Evolutionary conservation across 2,113 vertebrate genomes (phyloP), one percentile per base, ranked within the genome.

Genomic region (western clawed frog (Xenopus tropicalis)): DNA sequence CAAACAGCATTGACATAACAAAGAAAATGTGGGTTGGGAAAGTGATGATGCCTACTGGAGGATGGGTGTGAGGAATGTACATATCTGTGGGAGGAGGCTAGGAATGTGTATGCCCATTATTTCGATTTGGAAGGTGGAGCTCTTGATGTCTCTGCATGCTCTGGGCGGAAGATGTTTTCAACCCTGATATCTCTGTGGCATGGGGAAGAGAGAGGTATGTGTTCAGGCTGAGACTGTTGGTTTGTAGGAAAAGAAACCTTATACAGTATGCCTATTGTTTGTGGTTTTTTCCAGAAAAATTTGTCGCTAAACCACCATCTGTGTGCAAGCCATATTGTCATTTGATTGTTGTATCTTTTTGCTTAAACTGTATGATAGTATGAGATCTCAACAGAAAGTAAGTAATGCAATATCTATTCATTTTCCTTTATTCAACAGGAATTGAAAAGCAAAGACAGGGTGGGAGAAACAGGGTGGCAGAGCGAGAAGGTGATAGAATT

Each of bases 111-210:
- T 25, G 70, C 25, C 46, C 62, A n/a, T 24, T 62, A 61, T 52
- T 17, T 65, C 24, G 16, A 1, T 42, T 23, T n/a, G 52, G 37
- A 58, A 56, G 46, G 66, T 19, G 66, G 66, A 29, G 37, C 29
- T 29, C 44, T 51, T 58, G 51, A n/a, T 12, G 37, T 20, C 23
- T 66, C 11, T 57, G 51, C 21, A 46, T 58, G 71, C 37, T 19
- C 25, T 43, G 43, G 51, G 20, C 17, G 19, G 16, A 54, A 73
- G 61, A 73, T 73, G 71, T 73, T 66, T 73, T 66, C 71, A 52
- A 57, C 71, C 63, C 63, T 73, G 71, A 66, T 73, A n/a, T 73
- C 71, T 57, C 62, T 73, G 71, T 73, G 71, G 71, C 68, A 51
- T 11, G 61, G 69, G 68, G 63, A 66, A 61, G 69, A 66, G 23